phyloP scores from a whole-genome alignment of 2,888 invertebrate species.

The Gasteruption jaculator region DNA sequence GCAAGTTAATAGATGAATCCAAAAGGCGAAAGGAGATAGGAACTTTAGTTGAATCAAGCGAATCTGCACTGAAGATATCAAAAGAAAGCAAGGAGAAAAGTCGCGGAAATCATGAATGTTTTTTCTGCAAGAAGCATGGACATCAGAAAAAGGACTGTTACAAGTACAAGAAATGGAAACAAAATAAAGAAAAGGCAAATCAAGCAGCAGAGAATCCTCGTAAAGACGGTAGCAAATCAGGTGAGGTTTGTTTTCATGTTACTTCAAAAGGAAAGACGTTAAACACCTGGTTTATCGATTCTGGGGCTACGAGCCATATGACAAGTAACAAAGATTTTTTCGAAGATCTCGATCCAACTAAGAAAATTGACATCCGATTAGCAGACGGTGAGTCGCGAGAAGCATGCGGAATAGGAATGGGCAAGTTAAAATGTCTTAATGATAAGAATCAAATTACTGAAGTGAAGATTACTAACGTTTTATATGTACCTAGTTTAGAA shows the following conservation, averaged over 20 bases:
- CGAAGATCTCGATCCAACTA: background rate
- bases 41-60: background rate
- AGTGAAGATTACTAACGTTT: conserved; percentile 21
- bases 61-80: conserved; percentile 7
- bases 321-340: conserved; percentile 20
- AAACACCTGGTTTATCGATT: conserved; percentile 11
- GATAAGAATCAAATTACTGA: too few relatives aligned
- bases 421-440: conserved; percentile 2
- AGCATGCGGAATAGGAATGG: conserved; percentile 22
- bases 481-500: conserved; percentile 21
- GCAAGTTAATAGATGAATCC: conserved; percentile 28
- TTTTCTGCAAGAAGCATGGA: conserved; percentile 10
- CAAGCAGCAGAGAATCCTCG: too few relatives aligned
- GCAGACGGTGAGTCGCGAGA: conserved; percentile 20
- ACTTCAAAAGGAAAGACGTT: too few relatives aligned
- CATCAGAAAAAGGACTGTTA: conserved; percentile 10
- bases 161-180: conserved; percentile 11
- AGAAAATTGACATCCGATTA: conserved; percentile 8
- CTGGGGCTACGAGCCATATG: conserved; percentile 26
- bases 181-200: background rate
- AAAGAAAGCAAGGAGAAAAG: too few relatives aligned
- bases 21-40: conserved; percentile 14
- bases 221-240: background rate
- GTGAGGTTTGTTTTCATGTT: too few relatives aligned
- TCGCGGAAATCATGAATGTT: too few relatives aligned